Evolutionary conservation across 92 coral and sea anemone genomes (phyloP), one percentile per base, ranked within the genome.

Genomic region (Siderastrea siderea): DNA sequence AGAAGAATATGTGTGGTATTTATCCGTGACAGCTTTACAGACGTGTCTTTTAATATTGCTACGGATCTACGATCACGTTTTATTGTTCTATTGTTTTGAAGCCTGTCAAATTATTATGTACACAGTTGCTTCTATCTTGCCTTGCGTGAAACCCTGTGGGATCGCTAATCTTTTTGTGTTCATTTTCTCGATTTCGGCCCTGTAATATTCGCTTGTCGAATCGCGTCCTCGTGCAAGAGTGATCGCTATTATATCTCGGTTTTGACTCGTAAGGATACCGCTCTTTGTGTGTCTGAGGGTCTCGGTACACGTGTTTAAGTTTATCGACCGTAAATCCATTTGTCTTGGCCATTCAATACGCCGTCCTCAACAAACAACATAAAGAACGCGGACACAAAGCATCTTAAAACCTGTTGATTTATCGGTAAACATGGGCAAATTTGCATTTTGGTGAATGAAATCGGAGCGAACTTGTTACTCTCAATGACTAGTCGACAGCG

Each of bases 241-340:
- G 75, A 68, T 55, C 50, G 75, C 76, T 55, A 5, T 79, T 48
- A 44, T 69, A 17, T 26, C 12, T 9, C 50, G 5, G 26, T 47
- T 62, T 78, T 62, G 47, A 43, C 12, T 49, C 47, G 59, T 11
- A 10, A 65, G 59, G 50, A 2, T 16, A 8, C 38, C 57, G 5
- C 62, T 51, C 51, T 68, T 80, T 80, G 53, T 53, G 43, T 16
- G 44, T 43, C 19, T 3, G 4, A 14, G 52, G 15, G 8, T 19
- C n/a, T n/a, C 16, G 59, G 12, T 19, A 46, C 87, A 84, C 87
- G 87, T 73, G 87, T 45, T 84, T 72, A 58, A 84, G 87, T 84
- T 84, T 62, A 73, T 74, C 80, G 72, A 84, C 51, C 64, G 57
- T 44, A 84, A 63, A 74, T 74, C 87, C 80, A 73, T 84, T 83